Conservation (phyloP, 1,140 invertebrate species). For the Cataglyphis hispanica region DNA sequence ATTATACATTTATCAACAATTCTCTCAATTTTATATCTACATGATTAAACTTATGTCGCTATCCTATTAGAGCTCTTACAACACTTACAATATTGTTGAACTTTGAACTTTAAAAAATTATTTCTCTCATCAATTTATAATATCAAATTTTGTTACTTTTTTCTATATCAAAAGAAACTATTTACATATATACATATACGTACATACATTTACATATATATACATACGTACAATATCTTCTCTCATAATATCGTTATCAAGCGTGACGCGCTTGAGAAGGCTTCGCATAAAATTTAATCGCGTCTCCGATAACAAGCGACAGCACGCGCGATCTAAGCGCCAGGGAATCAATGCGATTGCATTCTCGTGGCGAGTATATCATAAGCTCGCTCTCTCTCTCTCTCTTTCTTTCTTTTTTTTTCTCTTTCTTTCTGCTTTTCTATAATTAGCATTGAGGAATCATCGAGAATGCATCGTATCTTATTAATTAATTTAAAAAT, state of each 20-base stretch:
- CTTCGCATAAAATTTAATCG: conserved; percentile 40
- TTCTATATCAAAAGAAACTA: neutral
- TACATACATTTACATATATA: no score
- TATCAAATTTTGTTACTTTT: neutral
- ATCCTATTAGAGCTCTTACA: neutral
- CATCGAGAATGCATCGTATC: neutral
- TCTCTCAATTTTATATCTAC: no score
- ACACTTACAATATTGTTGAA: neutral
- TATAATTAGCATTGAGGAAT: neutral
- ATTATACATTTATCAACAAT: no score
- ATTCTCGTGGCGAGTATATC: conserved; percentile 10
- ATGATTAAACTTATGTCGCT: neutral
- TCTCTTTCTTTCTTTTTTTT: neutral
- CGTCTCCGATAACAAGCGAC: conserved; percentile 47
- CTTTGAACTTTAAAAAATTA: neutral
- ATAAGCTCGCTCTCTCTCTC: neutral
- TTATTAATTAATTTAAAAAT: conserved; percentile 6
- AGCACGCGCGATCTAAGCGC: conserved; percentile 63
- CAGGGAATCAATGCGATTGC: conserved; percentile 21
- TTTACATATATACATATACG: no score
- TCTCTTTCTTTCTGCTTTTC: neutral
- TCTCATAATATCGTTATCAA: conserved; percentile 10
- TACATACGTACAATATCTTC: neutral
- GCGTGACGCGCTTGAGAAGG: neutral
- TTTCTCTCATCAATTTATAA: neutral